Conservation (phyloP, 2,113 vertebrate genomes). For the Cinclus cinclus region DNA sequence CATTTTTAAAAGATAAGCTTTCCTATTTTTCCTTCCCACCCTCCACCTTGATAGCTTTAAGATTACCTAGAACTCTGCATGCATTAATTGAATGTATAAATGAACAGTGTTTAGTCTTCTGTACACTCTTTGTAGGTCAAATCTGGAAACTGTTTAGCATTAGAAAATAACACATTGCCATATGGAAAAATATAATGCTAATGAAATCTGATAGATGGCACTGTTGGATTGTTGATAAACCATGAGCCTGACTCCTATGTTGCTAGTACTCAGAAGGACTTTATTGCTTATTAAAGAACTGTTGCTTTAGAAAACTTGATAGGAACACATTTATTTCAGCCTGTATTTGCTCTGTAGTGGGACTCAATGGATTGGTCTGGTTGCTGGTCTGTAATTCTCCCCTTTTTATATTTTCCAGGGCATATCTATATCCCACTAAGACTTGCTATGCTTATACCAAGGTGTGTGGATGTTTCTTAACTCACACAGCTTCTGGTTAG, state of each 20-base stretch:
- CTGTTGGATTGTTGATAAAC: conserved; percentile 65
- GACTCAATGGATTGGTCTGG: not conserved
- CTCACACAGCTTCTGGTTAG: not conserved
- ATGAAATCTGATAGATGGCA: conserved; percentile 67
- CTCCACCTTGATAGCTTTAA: not conserved
- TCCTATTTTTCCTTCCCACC: not conserved
- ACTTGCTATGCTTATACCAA: not conserved
- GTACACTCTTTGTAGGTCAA: not conserved
- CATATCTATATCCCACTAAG: not conserved
- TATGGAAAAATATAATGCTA: conserved; percentile 4
- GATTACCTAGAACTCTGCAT: not conserved
- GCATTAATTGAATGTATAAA: not conserved
- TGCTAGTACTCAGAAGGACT: not conserved
- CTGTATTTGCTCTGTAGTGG: not conserved
- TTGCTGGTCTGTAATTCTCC: not conserved
- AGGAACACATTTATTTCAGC: not conserved
- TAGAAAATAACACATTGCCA: not conserved
- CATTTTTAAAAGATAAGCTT: not conserved
- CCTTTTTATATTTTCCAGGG: not conserved
- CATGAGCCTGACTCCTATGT: not conserved
- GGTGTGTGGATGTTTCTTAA: not conserved
- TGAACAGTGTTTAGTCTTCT: not conserved
- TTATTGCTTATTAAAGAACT: conserved; percentile 2
- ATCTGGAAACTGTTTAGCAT: not conserved
- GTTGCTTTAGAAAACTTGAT: not conserved